Evolutionary conservation across 2,797 vertebrate genomes (phyloP).

Genomic region (Uromys caudimaculatus): DNA sequence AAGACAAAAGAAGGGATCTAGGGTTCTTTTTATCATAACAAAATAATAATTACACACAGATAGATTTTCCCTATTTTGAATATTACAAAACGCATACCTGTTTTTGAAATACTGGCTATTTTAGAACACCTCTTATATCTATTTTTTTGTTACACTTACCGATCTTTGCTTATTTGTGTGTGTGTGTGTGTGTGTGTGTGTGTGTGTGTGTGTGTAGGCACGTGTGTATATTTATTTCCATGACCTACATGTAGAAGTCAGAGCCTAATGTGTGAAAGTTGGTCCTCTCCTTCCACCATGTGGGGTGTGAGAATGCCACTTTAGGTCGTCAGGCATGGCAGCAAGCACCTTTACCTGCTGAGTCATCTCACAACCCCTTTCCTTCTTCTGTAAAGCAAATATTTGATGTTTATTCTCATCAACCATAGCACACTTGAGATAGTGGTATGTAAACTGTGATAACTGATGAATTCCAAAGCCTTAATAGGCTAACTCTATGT

Average conservation of each 20-base stretch:
- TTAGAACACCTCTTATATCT: not conserved
- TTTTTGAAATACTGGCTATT: not conserved
- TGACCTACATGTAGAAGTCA: not conserved
- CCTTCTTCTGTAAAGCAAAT: conserved; percentile 43
- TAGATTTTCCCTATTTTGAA: not conserved
- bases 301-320: not conserved
- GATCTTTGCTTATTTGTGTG: not conserved
- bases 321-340: not conserved
- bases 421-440: conserved; percentile 12
- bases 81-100: not conserved
- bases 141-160: not conserved
- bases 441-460: conserved; percentile 12
- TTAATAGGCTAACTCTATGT: not conserved
- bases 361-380: not conserved
- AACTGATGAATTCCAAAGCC: conserved; percentile 34
- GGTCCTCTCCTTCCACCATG: not conserved
- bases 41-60: not conserved
- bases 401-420: conserved; percentile 12
- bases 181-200: not conserved
- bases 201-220: not conserved
- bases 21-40: not conserved
- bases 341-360: not conserved
- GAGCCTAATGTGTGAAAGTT: not conserved
- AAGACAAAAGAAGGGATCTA: not conserved
- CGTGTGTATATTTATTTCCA: too few species aligned